A percentile compares a stretch with the other conserved stretches of the same genome.
phyloP scores from a whole-genome alignment of 35 echinoderm and acorn worm genomes.

The Eucidaris tribuloides region DNA sequence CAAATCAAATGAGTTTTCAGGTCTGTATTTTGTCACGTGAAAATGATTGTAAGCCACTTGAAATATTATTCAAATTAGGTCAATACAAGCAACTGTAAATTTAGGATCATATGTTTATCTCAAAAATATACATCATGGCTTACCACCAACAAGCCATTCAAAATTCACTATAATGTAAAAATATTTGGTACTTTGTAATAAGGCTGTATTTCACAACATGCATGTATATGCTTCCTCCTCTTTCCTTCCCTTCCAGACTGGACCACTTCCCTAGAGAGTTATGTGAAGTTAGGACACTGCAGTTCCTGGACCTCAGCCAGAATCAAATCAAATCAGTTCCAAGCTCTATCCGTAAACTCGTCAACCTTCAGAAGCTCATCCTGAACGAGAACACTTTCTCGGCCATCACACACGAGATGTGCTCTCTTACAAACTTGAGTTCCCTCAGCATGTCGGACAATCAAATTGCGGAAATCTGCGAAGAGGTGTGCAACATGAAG shows the following conservation, averaged over 20 bases:
- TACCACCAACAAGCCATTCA: too few relatives aligned
- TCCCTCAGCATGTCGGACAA: slow-evolving; percentile 63
- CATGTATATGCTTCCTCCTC: background rate
- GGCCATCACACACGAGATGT: slow-evolving; percentile 56
- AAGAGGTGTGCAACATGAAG: slow-evolving; percentile 58
- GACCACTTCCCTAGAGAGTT: slow-evolving; percentile 67
- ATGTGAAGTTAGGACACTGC: slow-evolving; percentile 46
- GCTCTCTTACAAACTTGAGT: slow-evolving; percentile 31
- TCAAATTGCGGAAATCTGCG: slow-evolving; percentile 46
- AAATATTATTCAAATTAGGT: too few relatives aligned
- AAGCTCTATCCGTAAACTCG: slow-evolving; percentile 42
- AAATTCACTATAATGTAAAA: too few relatives aligned
- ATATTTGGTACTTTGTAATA: too few relatives aligned
- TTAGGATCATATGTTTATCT: too few relatives aligned
- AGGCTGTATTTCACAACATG: too few relatives aligned
- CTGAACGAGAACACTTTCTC: slow-evolving; percentile 67
- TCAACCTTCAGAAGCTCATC: slow-evolving; percentile 36
- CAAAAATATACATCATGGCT: too few relatives aligned
- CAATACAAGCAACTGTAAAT: too few relatives aligned
- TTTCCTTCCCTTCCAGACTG: background rate
- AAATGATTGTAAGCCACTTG: too few relatives aligned
- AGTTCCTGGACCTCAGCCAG: slow-evolving; percentile 57
- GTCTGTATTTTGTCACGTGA: too few relatives aligned
- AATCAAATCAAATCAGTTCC: slow-evolving; percentile 60
- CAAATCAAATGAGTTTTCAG: too few relatives aligned